A percentile compares a stretch with the other conserved stretches of the same genome.
phyloP scores from a whole-genome alignment of 2,888 invertebrate genomes.

The Zele albiditarsus region DNA sequence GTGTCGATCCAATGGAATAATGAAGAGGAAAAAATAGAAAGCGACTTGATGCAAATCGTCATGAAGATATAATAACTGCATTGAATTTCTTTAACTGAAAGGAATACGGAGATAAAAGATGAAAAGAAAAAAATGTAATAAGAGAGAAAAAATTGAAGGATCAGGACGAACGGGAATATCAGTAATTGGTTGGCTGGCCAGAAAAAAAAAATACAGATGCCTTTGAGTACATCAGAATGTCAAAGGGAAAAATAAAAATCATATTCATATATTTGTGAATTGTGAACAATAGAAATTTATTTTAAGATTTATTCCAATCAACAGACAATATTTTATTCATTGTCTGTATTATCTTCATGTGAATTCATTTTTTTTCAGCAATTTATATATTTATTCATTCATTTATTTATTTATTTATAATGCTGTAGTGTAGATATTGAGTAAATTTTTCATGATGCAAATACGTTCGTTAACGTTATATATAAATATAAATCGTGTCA shows the following conservation, averaged over 20 bases:
- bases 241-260: not conserved
- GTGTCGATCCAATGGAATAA: constrained; percentile 34
- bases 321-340: constrained; percentile 9
- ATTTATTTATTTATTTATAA: not conserved
- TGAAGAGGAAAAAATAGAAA: constrained; percentile 27
- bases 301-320: not conserved
- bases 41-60: constrained; percentile 1
- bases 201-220: not conserved
- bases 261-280: not conserved
- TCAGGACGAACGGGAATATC: not conserved
- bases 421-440: not conserved
- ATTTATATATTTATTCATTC: not conserved
- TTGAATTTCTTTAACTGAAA: constrained; percentile 10
- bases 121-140: not conserved
- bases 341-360: not conserved
- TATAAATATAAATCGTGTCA: constrained; percentile 36
- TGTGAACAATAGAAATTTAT: not conserved
- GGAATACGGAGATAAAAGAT: not conserved
- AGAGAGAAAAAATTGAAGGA: not conserved
- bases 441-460: constrained; percentile 32
- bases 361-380: not conserved
- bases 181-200: constrained; percentile 51
- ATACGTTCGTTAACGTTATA: constrained; percentile 35
- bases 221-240: not conserved
- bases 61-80: constrained; percentile 14